Percentiles rank a stretch among this genome's conserved stretches.
Evolutionary conservation across 2,113 vertebrate genomes (phyloP).

Genomic region (Albula glossodonta): DNA sequence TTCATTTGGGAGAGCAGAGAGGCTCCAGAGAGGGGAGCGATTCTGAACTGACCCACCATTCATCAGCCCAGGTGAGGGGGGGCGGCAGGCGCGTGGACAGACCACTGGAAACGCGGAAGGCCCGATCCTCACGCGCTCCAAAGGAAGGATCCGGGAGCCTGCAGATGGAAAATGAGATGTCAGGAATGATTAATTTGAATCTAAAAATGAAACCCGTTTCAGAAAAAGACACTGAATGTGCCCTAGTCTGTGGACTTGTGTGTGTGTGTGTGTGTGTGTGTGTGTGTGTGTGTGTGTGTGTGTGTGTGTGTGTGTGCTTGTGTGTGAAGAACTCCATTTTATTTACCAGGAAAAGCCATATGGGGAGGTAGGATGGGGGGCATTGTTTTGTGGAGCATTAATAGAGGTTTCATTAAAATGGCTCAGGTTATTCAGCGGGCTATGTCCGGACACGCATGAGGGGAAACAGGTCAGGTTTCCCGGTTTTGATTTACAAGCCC

Average conservation of each 20-base stretch:
- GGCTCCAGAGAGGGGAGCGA: background rate
- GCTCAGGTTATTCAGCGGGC: background rate
- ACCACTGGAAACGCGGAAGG: background rate
- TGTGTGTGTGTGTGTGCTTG: too few species aligned
- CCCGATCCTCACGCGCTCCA: background rate
- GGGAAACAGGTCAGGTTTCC: background rate
- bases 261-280: background rate
- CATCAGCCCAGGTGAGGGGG: background rate
- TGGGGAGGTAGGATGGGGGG: too few species aligned
- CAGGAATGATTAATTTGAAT: slow-evolving; percentile 34
- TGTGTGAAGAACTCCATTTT: background rate
- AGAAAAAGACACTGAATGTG: background rate
- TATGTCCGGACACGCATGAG: background rate
- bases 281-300: background rate
- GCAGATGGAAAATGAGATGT: slow-evolving; percentile 29
- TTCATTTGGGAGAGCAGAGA: background rate
- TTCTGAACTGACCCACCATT: background rate
- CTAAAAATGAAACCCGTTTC: background rate
- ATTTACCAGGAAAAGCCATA: too few species aligned
- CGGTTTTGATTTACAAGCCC: background rate
- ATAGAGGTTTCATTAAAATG: background rate
- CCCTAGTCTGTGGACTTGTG: too few species aligned
- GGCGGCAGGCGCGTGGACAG: background rate
- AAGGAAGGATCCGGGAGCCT: background rate
- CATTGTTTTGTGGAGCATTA: background rate